Percentiles rank a stretch among this genome's conserved stretches.
Evolutionary conservation across 1,140 invertebrate genomes (phyloP).

Genomic region (Ylistrum balloti): DNA sequence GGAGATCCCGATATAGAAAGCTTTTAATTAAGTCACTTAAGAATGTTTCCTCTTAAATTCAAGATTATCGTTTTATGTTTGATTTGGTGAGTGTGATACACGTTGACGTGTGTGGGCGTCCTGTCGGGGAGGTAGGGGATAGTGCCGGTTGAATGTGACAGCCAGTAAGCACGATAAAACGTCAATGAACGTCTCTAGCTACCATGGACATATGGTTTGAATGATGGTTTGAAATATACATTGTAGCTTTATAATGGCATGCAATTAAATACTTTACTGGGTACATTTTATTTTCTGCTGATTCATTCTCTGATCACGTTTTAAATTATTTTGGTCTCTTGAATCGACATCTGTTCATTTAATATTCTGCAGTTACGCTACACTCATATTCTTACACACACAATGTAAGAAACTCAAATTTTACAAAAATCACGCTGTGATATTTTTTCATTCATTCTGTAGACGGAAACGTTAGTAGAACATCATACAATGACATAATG

Average conservation of each 20-base stretch:
- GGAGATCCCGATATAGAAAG: not conserved
- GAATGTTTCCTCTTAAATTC: not conserved
- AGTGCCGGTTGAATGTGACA: not conserved
- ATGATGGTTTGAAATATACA: not conserved
- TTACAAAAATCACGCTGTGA: too few species aligned
- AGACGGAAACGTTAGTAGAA: too few species aligned
- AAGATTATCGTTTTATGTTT: constrained; percentile 4
- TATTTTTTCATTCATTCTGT: too few species aligned
- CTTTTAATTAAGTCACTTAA: not conserved
- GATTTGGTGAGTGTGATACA: not conserved
- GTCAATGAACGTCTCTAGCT: not conserved
- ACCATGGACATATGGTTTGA: not conserved
- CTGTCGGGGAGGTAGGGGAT: not conserved
- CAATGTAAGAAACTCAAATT: too few species aligned
- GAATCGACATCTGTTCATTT: not conserved
- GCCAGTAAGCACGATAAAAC: not conserved
- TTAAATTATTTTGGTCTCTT: not conserved
- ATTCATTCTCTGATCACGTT: not conserved
- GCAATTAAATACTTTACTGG: not conserved
- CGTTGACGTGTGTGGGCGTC: not conserved
- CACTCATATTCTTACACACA: too few species aligned
- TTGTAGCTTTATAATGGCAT: not conserved
- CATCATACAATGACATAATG: too few species aligned
- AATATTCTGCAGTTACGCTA: too few species aligned
- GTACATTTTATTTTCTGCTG: not conserved